Evolutionary conservation across 2,113 vertebrate species (phyloP).

Genomic region (Amphilophus citrinellus): DNA sequence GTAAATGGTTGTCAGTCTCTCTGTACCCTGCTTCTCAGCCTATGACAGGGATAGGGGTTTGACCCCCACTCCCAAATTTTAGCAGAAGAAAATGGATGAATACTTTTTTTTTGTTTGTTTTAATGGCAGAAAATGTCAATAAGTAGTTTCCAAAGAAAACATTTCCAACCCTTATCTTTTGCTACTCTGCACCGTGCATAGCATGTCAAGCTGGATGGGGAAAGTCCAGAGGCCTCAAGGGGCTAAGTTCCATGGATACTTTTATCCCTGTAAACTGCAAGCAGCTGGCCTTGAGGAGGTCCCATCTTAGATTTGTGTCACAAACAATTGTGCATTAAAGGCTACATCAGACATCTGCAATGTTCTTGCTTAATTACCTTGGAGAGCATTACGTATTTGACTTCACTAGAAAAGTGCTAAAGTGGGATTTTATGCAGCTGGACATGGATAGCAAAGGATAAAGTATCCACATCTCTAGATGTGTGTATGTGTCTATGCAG

Average conservation of each 20-base stretch:
- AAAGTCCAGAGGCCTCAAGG: conserved; percentile 35
- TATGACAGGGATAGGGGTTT: background rate
- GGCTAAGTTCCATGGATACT: conserved; percentile 57
- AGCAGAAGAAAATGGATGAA: too few species aligned
- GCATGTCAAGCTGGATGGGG: conserved; percentile 12
- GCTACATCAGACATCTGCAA: conserved; percentile 47
- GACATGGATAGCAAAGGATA: conserved; percentile 25
- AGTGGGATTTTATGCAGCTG: conserved; percentile 36
- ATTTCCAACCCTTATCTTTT: conserved; percentile 23
- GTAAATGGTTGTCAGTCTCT: background rate
- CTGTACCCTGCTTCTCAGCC: background rate
- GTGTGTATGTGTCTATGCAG: conserved; percentile 10
- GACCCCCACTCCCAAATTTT: background rate
- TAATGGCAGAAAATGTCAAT: background rate
- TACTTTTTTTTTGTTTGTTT: background rate
- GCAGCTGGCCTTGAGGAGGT: conserved; percentile 58
- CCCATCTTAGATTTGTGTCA: conserved; percentile 30
- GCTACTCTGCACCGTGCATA: background rate
- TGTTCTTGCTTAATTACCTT: conserved; percentile 53
- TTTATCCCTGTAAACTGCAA: conserved; percentile 55
- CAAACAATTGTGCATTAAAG: conserved; percentile 27
- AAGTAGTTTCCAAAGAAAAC: background rate
- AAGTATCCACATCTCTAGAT: conserved; percentile 51
- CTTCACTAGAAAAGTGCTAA: conserved; percentile 3
- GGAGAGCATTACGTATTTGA: conserved; percentile 47